Conservation (phyloP, 2,113 vertebrate genomes). For the human (Homo sapiens) region DNA sequence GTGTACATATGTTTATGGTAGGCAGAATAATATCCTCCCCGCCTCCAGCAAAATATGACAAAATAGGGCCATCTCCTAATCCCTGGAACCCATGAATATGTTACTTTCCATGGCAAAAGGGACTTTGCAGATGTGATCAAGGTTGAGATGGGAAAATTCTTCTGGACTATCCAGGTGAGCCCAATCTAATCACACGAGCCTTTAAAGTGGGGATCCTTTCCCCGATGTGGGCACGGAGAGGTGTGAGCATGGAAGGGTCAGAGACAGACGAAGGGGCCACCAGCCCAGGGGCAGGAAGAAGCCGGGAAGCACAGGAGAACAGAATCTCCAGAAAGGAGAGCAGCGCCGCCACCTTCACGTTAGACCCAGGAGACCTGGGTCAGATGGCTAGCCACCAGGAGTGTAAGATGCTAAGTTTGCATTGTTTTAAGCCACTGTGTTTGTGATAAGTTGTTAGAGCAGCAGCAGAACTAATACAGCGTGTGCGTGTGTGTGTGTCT, state of each 20-base stretch:
- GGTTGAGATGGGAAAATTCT: background rate
- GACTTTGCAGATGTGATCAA: background rate
- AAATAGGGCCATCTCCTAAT: rapidly evolving
- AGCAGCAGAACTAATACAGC: background rate
- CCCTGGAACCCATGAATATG: background rate
- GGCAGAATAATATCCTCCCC: too few relatives aligned
- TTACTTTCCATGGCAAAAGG: background rate
- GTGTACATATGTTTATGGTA: background rate
- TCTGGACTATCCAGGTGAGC: background rate
- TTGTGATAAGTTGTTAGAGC: rapidly evolving
- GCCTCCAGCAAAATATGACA: too few relatives aligned
- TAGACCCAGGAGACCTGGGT: background rate
- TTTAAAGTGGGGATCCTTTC: background rate
- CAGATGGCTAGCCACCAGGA: rapidly evolving
- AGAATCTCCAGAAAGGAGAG: background rate
- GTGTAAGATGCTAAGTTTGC: rapidly evolving
- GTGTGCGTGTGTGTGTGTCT: rapidly evolving
- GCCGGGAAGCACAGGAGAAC: background rate
- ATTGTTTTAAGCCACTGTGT: background rate
- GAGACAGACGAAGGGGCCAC: rapidly evolving
- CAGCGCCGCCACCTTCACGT: rapidly evolving
- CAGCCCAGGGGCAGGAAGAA: too few relatives aligned
- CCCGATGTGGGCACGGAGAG: background rate
- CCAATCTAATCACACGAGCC: background rate
- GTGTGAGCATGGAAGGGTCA: rapidly evolving